Conservation (phyloP, 2,113 vertebrate genomes). For the Manacus vitellinus region DNA sequence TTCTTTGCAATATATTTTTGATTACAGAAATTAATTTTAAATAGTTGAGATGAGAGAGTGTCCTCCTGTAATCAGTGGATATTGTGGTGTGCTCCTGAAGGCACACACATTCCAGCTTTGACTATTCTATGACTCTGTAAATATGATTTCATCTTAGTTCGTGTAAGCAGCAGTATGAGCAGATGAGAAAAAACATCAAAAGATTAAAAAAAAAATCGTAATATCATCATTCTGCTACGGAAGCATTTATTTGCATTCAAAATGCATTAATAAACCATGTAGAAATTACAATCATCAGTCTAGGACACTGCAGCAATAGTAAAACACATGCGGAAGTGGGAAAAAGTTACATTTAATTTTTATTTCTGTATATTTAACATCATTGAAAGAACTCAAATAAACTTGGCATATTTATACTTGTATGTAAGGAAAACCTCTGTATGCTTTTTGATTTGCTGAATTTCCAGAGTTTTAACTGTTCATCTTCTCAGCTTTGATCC, state of each 20-base stretch:
- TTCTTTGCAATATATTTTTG: not conserved
- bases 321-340: not conserved
- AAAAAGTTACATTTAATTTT: not conserved
- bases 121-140: not conserved
- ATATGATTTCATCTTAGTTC: not conserved
- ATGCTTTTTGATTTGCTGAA: not conserved
- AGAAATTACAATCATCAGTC: not conserved
- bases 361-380: not conserved
- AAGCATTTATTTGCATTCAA: not conserved
- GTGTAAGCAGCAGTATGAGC: not conserved
- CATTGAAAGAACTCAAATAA: not conserved
- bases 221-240: not conserved
- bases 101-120: not conserved
- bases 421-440: not conserved
- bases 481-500: not conserved
- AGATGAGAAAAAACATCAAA: not conserved
- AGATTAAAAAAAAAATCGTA: not conserved
- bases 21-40: not conserved
- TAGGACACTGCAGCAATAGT: not conserved
- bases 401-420: not conserved
- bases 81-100: not conserved
- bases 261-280: not conserved
- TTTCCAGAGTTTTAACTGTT: not conserved
- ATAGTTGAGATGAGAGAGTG: not conserved
- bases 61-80: not conserved